Base-by-base conservation (phyloP, 1,140 invertebrate genomes). In the Caenorhabditis briggsae region DNA sequence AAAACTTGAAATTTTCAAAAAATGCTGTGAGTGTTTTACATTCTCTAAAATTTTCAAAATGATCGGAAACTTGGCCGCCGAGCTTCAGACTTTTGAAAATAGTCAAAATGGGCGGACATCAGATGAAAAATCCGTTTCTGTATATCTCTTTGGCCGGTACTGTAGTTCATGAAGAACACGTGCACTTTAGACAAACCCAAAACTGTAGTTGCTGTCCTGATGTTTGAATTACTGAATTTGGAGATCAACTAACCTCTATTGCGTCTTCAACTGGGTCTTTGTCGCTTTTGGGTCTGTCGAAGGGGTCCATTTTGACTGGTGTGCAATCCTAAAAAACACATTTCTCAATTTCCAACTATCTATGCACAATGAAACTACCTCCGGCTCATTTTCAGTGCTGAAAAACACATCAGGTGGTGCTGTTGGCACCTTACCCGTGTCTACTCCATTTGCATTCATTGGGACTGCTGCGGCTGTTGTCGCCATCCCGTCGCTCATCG, bases 381-480 rank as follows among this genome's bases (percentile, higher is more conserved):
- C 18, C 53, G 70, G 43, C 70, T 78, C 70, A 25, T 14, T n/a
- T 9, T n/a, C 20, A 18, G 23, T 78, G 9, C 46, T 50, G 50
- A 78, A 78, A 14, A 50, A n/a, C 14, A 70, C n/a, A 25, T 70
- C 64, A 2, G 64, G 64, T 2, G 70, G 70, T 50, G 70, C 23
- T 20, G 46, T 20, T 53, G 16, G 33, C n/a, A 70, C 41, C 8
- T 43, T 43, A 33, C 18, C 59, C 23, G 20, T 20, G 18, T 78
- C 70, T 16, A 78, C 7, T 5, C 70, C 70, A 78, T 78, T 78
- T 78, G 65, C 65, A 70, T 70, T 46, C 18, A 46, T 50, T 50
- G 20, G 43, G 18, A 50, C 46, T 78, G 20, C 70, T 33, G 61
- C 33, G 3, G 33, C n/a, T 20, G 70, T 33, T 33, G 33, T 33